Evolutionary conservation across 2,797 vertebrate genomes (phyloP).

Genomic region (Chaenodraco wilsoni): DNA sequence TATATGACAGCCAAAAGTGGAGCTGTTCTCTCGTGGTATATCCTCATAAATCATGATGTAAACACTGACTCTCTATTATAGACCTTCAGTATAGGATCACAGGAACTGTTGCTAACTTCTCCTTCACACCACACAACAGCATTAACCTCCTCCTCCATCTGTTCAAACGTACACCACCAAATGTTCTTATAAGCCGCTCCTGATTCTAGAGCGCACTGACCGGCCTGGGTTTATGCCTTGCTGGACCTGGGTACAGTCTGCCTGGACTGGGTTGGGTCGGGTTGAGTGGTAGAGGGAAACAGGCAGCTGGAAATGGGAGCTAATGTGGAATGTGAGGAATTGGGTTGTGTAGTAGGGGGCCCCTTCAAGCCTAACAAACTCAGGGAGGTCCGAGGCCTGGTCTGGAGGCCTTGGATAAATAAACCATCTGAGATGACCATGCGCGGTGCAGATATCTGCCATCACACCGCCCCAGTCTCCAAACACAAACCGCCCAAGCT

Average conservation of each 20-base stretch:
- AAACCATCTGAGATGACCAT: conserved; percentile 87
- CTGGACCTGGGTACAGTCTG: conserved; percentile 44
- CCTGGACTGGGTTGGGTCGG: conserved; percentile 63
- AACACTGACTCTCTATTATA: not conserved
- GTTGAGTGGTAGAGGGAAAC: conserved; percentile 74
- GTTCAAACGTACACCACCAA: conserved; percentile 3
- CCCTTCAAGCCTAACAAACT: conserved; percentile 90
- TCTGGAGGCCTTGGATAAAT: conserved; percentile 90
- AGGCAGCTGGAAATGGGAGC: conserved; percentile 86
- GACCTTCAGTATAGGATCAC: not conserved
- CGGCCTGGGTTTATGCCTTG: conserved; percentile 19
- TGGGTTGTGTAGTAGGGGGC: conserved; percentile 86
- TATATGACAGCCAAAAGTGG: not conserved
- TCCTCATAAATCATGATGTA: not conserved
- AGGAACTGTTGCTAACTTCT: not conserved
- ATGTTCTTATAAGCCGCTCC: conserved; percentile 4
- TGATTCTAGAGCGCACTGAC: conserved; percentile 17
- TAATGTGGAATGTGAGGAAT: conserved; percentile 89
- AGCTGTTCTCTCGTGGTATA: not conserved
- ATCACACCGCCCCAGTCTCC: conserved; percentile 76
- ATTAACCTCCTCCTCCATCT: conserved; percentile 21
- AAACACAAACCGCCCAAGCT: conserved; percentile 78
- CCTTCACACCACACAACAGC: not conserved
- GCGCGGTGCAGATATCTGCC: conserved; percentile 87
- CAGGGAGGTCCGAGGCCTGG: conserved; percentile 88